phyloP scores from a whole-genome alignment of 1,140 invertebrate species.

The Brachionus calyciflorus region DNA sequence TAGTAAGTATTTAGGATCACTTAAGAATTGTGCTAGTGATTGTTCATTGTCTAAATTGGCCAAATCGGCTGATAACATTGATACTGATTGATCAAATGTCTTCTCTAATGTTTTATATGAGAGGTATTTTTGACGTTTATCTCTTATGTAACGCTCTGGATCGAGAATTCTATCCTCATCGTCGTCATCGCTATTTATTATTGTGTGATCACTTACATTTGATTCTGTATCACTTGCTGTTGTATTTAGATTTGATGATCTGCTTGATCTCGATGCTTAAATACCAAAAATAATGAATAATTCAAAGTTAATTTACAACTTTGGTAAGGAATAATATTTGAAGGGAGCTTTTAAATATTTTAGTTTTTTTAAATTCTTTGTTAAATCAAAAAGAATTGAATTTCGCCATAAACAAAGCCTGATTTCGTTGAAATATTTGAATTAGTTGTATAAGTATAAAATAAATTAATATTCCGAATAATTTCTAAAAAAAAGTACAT shows the following conservation, averaged over 20 bases:
- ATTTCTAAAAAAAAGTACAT: no score
- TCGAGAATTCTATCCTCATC: background rate
- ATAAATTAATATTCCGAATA: no score
- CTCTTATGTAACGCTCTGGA: background rate
- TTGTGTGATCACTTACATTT: background rate
- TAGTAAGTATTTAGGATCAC: slow-evolving; percentile 11
- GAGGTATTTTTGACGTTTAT: slow-evolving; percentile 4
- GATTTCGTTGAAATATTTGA: no score
- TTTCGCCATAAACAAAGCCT: no score
- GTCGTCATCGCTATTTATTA: slow-evolving; percentile 1
- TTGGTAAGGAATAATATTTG: no score
- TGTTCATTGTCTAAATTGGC: background rate
- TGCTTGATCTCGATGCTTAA: no score
- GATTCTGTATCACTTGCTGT: background rate
- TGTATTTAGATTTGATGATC: background rate
- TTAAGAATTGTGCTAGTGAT: background rate
- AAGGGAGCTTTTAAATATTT: no score
- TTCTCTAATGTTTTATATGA: background rate
- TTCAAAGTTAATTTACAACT: no score
- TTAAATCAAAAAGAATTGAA: no score
- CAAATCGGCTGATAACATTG: background rate
- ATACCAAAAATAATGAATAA: no score
- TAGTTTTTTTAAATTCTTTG: no score
- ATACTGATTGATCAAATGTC: background rate
- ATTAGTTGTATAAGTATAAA: no score